A percentile compares a stretch with the other conserved stretches of the same genome.
These are phyloP conservation scores for Mythimna albipuncta DNA, from an alignment of 2,888 invertebrate genomes.

Conservation along the genomic window DNA sequence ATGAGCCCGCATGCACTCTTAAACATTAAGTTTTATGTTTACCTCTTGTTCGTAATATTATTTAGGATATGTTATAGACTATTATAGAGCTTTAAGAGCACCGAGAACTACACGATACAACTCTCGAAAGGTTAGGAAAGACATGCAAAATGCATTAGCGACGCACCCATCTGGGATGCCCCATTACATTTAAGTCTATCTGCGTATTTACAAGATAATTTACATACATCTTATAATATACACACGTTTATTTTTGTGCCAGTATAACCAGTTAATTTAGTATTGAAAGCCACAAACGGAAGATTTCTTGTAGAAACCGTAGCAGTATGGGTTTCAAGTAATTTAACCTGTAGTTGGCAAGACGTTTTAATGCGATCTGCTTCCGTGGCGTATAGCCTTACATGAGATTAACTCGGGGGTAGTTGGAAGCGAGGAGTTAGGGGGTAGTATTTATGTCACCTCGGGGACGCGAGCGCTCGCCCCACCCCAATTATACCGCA, in stretches of 20 bases:
- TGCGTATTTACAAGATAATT: slow-evolving; percentile 45
- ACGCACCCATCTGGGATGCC: slow-evolving; percentile 77
- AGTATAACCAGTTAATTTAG: slow-evolving; percentile 19
- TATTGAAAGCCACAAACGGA: slow-evolving; percentile 1
- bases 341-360: slow-evolving; percentile 76
- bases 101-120: slow-evolving; percentile 65
- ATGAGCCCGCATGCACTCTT: slow-evolving; percentile 28
- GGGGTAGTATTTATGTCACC: slow-evolving; percentile 90
- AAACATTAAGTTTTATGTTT: slow-evolving; percentile 51
- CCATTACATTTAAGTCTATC: slow-evolving; percentile 56
- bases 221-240: slow-evolving; percentile 17
- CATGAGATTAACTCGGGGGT: slow-evolving; percentile 88
- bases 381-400: slow-evolving; percentile 85
- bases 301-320: slow-evolving; percentile 19
- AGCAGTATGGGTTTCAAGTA: slow-evolving; percentile 65
- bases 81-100: slow-evolving; percentile 58
- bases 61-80: slow-evolving; percentile 51
- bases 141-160: slow-evolving; percentile 84
- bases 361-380: slow-evolving; percentile 82
- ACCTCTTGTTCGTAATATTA: slow-evolving; percentile 42
- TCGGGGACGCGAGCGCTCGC: slow-evolving; percentile 88
- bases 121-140: slow-evolving; percentile 64
- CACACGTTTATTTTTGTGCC: slow-evolving; percentile 11
- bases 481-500: slow-evolving; percentile 91
- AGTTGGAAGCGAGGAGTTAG: slow-evolving; percentile 80